Evolutionary conservation across 2,797 vertebrate genomes (phyloP), one percentile per base, ranked within the genome.

Genomic region (Craterocephalus amniculus): DNA sequence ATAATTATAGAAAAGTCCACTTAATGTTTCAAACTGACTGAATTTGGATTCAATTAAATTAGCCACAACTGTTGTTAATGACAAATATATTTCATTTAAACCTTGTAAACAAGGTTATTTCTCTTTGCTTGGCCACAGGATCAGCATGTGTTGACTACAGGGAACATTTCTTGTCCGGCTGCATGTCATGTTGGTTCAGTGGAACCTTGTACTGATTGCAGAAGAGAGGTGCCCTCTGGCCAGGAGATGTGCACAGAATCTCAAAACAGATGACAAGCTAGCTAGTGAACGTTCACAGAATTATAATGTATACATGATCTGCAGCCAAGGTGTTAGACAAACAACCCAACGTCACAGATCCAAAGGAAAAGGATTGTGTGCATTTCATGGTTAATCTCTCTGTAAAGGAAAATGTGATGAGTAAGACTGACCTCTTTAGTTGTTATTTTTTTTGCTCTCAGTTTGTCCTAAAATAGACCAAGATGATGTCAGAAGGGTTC

Each of bases 391-490:
- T 12, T 43, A 29, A 45, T 63, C 18, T 38, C 36, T 31, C 63
- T 58, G 27, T 26, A 14, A 68, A 68, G 4, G 34, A 20, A 35
- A 58, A 70, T 64, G 26, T 68, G 29, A 61, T 55, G 63, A 73
- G 43, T 54, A 70, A 75, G 55, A 55, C 59, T 18, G 54, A 68
- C 61, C 52, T 63, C 29, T 61, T 72, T 83, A 27, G 29, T 58
- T 83, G 70, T 66, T 73, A 32, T 58, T 83, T 72, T 66, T 73
- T 72, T 32, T 63, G 31, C 67, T 64, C 36, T 74, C 72, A 73
- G 60, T 38, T 72, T 59, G 55, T 82, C 84, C 77, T 87, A 85
- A 93, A 93, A 93, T 93, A 94, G 89, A 83, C 58, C 7, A 5
- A 24, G 56, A 84, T 91, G 83, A 91, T 89, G 88, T 91, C 85